Conservation (phyloP, 2,888 invertebrate species). For the Empis stercorea region DNA sequence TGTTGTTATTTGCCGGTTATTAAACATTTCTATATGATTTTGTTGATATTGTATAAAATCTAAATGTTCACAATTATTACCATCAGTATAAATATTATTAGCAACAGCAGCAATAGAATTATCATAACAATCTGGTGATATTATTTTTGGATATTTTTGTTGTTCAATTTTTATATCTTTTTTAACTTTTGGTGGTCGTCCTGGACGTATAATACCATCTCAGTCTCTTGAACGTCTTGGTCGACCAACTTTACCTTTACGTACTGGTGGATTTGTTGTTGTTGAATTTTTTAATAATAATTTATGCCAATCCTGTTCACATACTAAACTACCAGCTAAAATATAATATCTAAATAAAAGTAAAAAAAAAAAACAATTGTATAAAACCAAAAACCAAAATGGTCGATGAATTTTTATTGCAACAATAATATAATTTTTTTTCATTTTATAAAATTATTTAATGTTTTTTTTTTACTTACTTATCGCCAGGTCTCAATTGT, state of each 20-base stretch:
- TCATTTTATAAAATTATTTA: no score
- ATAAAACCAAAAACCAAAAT: no score
- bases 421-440: no score
- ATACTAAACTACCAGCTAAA: constrained; percentile 74
- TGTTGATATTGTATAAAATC: no score
- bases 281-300: constrained; percentile 60
- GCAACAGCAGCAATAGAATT: no score
- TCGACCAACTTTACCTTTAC: constrained; percentile 70
- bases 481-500: constrained; percentile 77
- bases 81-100: no score
- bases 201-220: constrained; percentile 29
- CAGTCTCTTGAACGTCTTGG: constrained; percentile 78
- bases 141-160: neutral
- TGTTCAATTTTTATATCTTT: constrained; percentile 12
- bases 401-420: no score
- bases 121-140: no score
- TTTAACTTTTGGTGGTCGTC: constrained; percentile 21
- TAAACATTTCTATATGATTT: no score
- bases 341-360: constrained; percentile 55
- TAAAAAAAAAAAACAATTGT: neutral
- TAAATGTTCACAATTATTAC: no score
- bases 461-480: constrained; percentile 38
- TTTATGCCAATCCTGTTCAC: constrained; percentile 90
- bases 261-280: constrained; percentile 49
- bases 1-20: no score